Conservation (phyloP, 2,113 vertebrate species). For the Sinosuthora webbiana region DNA sequence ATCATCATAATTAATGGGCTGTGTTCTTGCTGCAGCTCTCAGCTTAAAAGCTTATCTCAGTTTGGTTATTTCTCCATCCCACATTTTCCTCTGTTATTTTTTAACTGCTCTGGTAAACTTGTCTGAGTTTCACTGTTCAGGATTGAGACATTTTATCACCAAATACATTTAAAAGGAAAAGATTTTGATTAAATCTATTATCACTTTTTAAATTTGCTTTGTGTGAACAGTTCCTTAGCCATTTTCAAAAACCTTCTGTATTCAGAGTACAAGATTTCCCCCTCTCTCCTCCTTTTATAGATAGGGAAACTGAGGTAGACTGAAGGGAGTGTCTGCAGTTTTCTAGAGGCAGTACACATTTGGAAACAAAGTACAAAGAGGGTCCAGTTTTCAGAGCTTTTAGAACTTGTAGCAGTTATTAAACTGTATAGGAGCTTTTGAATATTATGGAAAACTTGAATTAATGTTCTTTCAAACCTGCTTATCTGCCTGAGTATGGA, state of each 20-base stretch:
- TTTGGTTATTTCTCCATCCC: neutral
- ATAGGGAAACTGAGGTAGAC: neutral
- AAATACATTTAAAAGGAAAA: neutral
- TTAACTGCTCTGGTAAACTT: neutral
- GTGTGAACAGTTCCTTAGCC: neutral
- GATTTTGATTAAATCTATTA: neutral
- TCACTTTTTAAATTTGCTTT: neutral
- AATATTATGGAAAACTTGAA: neutral
- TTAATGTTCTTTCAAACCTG: neutral
- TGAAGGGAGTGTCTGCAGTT: neutral
- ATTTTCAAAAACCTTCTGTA: neutral
- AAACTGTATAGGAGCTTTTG: neutral
- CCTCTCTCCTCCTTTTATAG: neutral
- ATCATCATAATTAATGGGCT: constrained; percentile 8
- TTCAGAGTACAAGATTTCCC: fast-evolving
- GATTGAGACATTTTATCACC: neutral
- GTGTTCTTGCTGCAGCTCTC: neutral
- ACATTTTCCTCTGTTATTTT: neutral
- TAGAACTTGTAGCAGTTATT: neutral
- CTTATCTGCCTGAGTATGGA: neutral
- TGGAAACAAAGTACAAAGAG: neutral
- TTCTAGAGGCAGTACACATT: neutral
- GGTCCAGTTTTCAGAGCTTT: neutral
- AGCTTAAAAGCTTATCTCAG: neutral
- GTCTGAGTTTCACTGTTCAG: neutral